These are phyloP conservation scores for Mixornis gularis DNA, from an alignment of 2,113 vertebrate species.

Conservation along the genomic window DNA sequence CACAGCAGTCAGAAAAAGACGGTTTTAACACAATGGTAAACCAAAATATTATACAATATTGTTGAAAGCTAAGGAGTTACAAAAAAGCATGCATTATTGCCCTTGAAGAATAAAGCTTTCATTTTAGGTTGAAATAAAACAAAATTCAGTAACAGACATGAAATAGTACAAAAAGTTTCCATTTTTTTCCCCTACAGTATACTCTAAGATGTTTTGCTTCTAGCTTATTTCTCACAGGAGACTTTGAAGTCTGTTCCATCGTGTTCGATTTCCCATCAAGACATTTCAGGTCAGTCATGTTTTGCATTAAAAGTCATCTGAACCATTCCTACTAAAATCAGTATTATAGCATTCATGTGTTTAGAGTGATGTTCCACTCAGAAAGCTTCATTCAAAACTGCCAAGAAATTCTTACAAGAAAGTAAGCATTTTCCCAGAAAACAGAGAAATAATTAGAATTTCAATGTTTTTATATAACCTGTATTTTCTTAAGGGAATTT, in stretches of 20 bases:
- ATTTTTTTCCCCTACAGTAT: neutral
- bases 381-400: neutral
- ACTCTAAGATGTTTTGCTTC: neutral
- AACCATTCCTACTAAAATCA: neutral
- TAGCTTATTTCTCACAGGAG: neutral
- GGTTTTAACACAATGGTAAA: conserved; percentile 23
- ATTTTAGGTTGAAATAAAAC: neutral
- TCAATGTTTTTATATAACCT: neutral
- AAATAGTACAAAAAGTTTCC: neutral
- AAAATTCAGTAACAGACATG: neutral
- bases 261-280: neutral
- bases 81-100: neutral
- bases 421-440: neutral
- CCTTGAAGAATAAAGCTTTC: conserved; percentile 13
- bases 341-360: neutral
- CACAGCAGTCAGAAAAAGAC: conserved; percentile 36
- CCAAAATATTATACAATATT: neutral
- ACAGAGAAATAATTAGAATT: neutral
- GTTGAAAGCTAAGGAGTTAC: neutral
- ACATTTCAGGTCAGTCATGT: neutral
- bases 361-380: neutral
- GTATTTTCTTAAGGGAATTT: neutral
- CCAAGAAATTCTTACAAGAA: too few species aligned
- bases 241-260: neutral
- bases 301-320: neutral